These are phyloP conservation scores for Bombus difficillimus DNA, from an alignment of 1,140 invertebrate species.

Conservation along the genomic window DNA sequence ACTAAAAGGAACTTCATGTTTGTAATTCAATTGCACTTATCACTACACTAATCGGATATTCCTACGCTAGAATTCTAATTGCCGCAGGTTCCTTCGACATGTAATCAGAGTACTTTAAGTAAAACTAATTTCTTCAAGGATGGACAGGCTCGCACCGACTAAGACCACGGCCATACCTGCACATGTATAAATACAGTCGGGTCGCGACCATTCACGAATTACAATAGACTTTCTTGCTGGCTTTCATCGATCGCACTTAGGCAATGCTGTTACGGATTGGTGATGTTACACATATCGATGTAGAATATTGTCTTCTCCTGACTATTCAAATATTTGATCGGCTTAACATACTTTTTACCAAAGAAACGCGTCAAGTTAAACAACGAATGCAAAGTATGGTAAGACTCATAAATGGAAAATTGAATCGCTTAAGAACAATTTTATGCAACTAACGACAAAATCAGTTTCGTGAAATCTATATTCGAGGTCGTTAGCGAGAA, in stretches of 20 bases:
- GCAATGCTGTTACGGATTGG: slow-evolving; percentile 80
- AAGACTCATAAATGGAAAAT: too few relatives aligned
- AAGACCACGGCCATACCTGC: slow-evolving; percentile 77
- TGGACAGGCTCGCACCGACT: slow-evolving; percentile 76
- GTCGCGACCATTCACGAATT: slow-evolving; percentile 82
- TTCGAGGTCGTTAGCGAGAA: not conserved
- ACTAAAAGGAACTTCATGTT: slow-evolving; percentile 75
- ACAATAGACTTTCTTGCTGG: slow-evolving; percentile 83
- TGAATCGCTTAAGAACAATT: not conserved
- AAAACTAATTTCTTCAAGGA: slow-evolving; percentile 76
- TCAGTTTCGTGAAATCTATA: not conserved
- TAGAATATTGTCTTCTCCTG: slow-evolving; percentile 50
- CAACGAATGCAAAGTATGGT: not conserved
- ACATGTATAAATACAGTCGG: slow-evolving; percentile 83
- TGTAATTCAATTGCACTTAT: slow-evolving; percentile 68
- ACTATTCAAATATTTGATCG: slow-evolving; percentile 19
- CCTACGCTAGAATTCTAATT: slow-evolving; percentile 5
- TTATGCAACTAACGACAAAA: not conserved
- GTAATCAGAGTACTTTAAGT: slow-evolving; percentile 51
- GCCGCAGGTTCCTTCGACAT: slow-evolving; percentile 27
- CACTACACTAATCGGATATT: slow-evolving; percentile 63
- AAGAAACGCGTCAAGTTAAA: not conserved
- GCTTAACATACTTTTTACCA: not conserved
- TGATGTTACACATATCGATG: slow-evolving; percentile 77
- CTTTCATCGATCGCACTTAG: slow-evolving; percentile 82